Conservation (phyloP, 1,140 invertebrate genomes). For the Brachionus rubens region DNA sequence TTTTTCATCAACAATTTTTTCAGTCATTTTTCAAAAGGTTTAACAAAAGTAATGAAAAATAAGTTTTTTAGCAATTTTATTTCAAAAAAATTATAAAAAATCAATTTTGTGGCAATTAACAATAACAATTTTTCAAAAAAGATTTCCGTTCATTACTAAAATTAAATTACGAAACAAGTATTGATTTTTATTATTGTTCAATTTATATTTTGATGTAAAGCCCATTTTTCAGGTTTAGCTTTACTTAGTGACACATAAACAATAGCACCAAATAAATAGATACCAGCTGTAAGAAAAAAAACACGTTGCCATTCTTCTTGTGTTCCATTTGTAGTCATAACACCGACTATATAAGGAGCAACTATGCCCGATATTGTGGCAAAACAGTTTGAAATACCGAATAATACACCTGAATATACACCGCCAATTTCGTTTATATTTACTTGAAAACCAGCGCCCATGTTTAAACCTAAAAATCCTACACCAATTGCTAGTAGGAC, state of each 20-base stretch:
- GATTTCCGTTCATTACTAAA: no score
- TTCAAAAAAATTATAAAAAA: no score
- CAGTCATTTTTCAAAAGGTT: no score
- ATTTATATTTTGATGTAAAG: background rate
- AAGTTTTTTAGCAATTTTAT: no score
- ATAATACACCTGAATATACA: conserved; percentile 68
- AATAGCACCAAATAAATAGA: conserved; percentile 38
- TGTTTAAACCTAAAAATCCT: conserved; percentile 26
- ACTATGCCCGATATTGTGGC: conserved; percentile 81
- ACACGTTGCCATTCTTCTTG: conserved; percentile 45
- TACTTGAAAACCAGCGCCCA: conserved; percentile 22
- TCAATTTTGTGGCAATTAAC: no score
- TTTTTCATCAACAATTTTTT: no score
- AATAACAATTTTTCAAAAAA: no score
- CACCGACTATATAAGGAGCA: conserved; percentile 52
- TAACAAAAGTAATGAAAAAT: no score
- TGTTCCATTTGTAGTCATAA: conserved; percentile 32
- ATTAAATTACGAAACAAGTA: background rate
- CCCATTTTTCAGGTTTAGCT: conserved; percentile 40
- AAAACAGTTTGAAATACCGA: conserved; percentile 80
- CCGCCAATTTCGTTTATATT: conserved; percentile 49
- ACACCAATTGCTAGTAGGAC: conserved; percentile 3
- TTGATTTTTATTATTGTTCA: background rate
- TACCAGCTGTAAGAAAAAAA: conserved; percentile 40
- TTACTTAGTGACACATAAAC: conserved; percentile 28